Base-by-base conservation (phyloP, 2,797 vertebrate species). In the Spinibarbus caldwelli region DNA sequence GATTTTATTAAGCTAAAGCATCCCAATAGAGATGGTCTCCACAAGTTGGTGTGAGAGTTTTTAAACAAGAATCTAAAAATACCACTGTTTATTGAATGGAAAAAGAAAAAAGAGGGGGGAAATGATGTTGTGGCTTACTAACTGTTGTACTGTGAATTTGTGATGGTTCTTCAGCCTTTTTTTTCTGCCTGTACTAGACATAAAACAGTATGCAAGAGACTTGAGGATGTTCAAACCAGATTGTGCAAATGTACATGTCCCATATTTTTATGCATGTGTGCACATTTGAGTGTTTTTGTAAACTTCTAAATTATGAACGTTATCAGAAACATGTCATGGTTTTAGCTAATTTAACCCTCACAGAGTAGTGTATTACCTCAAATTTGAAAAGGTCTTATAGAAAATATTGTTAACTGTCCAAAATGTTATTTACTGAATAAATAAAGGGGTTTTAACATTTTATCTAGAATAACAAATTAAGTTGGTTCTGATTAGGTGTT, bases 381-480 rank as follows among this genome's bases (percentile, higher is more conserved):
- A 91, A 93, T 91, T 90, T 91, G 91, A 91, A 88, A 86, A 41
- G 93, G 95, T 96, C 95, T 96, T 96, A 96, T 92, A 87, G 89
- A 36, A 54, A 73, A 49, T 57, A 31, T 17, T 38, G 52, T 79
- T 59, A 76, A 41, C 47, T 47, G 38, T 41, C 83, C 80, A 87
- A 91, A 91, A 90, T 89, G 84, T 79, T 91, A 92, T 88, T 81
- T 73, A 85, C 72, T 78, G 31, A 43, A 67, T 41, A 67, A 45
- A 54, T 29, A 36, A 75, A 71, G 19, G 15, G 21, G 21, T 23
- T 73, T 23, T 79, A 17, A 66, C 41, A 17, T 73, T 62, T 26
- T 70, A 34, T 47, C 15, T 66, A 41, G 62, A 76, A 62, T 54
- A n/a, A 43, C 5, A 9, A 70, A 71, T 26, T 78, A 62, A 14